phyloP scores from a whole-genome alignment of 2,888 invertebrate species.

The Macropis europaea region DNA sequence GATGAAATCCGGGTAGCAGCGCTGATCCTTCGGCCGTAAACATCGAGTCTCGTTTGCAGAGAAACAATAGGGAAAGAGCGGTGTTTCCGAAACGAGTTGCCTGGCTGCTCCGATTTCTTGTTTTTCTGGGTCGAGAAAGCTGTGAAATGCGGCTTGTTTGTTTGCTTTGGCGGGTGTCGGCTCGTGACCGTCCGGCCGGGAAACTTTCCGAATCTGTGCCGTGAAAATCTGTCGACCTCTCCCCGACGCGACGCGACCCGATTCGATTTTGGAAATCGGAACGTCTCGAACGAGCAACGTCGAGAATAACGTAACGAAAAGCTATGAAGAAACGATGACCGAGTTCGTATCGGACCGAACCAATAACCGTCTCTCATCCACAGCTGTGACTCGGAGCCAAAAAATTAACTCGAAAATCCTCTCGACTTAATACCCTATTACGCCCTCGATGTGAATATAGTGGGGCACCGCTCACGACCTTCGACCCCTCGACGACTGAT shows the following conservation, averaged over 20 bases:
- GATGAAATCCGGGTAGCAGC: not conserved
- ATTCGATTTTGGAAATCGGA: not conserved
- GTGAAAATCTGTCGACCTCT: not conserved
- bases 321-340: not conserved
- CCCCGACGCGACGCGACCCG: no score
- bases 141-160: slow-evolving; percentile 31
- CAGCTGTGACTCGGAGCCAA: slow-evolving; percentile 42
- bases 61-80: slow-evolving; percentile 8
- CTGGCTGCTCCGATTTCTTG: slow-evolving; percentile 34
- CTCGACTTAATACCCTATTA: slow-evolving; percentile 61
- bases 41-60: slow-evolving; percentile 17
- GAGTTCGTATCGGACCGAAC: slow-evolving; percentile 35
- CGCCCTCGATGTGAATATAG: slow-evolving; percentile 55
- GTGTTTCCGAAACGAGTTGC: not conserved
- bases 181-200: not conserved
- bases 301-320: not conserved
- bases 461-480: slow-evolving; percentile 62
- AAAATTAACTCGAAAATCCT: slow-evolving; percentile 52
- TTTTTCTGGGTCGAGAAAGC: slow-evolving; percentile 13
- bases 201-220: not conserved
- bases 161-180: slow-evolving; percentile 47
- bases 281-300: not conserved
- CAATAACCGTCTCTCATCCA: slow-evolving; percentile 55
- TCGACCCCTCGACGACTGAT: slow-evolving; percentile 67
- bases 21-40: slow-evolving; percentile 28